Base-by-base conservation (phyloP, 2,113 vertebrate species). In the Chaetura pelagica region DNA sequence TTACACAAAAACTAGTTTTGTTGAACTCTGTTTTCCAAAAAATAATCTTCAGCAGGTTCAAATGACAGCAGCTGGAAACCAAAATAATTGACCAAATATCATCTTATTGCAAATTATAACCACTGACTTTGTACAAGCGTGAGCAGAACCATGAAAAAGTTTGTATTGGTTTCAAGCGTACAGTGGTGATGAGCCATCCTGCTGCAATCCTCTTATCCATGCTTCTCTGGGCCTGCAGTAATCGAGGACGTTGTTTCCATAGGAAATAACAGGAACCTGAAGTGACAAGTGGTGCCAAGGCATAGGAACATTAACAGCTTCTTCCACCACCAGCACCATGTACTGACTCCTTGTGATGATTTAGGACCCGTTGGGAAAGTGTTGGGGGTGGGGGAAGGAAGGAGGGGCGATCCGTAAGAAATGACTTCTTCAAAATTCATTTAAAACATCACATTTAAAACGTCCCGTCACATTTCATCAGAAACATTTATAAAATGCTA, bases 221-320 rank as follows among this genome's bases (percentile, higher is more conserved):
- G 81, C 89, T 94, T 87, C 90, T 90, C 85, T 83, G 89, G 93
- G 93, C 85, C 72, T 54, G 94, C 1, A 7, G 92, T 61, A 62
- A 63, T 44, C 13, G 35, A 97, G 94, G 97, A 90, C 46, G 8
- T 89, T 69, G 96, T 98, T 98, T 98, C 98, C 98, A 98, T 97
- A 98, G 98, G 98, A 98, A 98, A 98, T 97, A 97, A 97, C 95
- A 97, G 96, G 96, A 96, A 93, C 95, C 95, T 93, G 93, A 95
- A 96, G 94, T 55, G 92, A 93, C 87, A 94, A 96, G 86, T 82
- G 82, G 85, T 94, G 93, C 91, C 90, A 94, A 94, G 73, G 77
- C 91, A 27, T 5, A 62, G 71, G 90, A 96, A 93, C 67, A 2
- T 5, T 22, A 64, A 66, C 84, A 61, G 84, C 94, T 87, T 66